Evolutionary conservation across 2,888 invertebrate genomes (phyloP).

Genomic region (Sarcophaga variegata): DNA sequence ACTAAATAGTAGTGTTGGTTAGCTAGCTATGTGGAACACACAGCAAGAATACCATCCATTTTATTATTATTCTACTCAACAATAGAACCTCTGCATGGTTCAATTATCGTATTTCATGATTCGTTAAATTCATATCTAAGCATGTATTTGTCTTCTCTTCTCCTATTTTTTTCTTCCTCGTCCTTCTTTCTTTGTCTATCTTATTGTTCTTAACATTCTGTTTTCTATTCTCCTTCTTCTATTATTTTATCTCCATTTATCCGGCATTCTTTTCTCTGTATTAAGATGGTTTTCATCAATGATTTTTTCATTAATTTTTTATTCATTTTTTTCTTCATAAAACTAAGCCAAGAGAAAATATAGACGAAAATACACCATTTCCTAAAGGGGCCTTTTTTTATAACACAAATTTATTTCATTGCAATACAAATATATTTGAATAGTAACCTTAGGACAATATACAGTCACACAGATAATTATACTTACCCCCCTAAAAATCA

Average conservation of each 20-base stretch:
- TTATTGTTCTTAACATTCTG: not conserved
- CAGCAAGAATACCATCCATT: conserved; percentile 38
- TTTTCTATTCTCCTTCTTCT: conserved; percentile 13
- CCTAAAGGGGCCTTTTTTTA: not conserved
- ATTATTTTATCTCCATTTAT: conserved; percentile 11
- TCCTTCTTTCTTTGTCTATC: not conserved
- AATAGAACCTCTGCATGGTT: conserved; percentile 76
- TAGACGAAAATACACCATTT: conserved; percentile 21
- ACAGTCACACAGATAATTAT: too few relatives aligned
- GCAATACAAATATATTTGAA: too few relatives aligned
- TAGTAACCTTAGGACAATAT: too few relatives aligned
- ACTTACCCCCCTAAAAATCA: too few relatives aligned
- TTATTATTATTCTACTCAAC: conserved; percentile 71
- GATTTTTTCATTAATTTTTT: not conserved
- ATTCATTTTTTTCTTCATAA: not conserved
- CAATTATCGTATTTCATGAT: conserved; percentile 81
- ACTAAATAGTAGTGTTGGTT: too few relatives aligned
- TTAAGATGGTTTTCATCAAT: conserved; percentile 5
- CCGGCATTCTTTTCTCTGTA: too few relatives aligned
- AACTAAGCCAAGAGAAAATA: not conserved
- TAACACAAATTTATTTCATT: too few relatives aligned
- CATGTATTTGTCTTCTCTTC: conserved; percentile 33
- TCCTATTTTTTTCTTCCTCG: not conserved
- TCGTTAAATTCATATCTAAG: conserved; percentile 79
- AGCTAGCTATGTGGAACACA: not conserved